Percentiles rank a stretch among this genome's conserved stretches.
Evolutionary conservation across 2,888 invertebrate species (phyloP).

Genomic region (Sarcophaga caerulescens): DNA sequence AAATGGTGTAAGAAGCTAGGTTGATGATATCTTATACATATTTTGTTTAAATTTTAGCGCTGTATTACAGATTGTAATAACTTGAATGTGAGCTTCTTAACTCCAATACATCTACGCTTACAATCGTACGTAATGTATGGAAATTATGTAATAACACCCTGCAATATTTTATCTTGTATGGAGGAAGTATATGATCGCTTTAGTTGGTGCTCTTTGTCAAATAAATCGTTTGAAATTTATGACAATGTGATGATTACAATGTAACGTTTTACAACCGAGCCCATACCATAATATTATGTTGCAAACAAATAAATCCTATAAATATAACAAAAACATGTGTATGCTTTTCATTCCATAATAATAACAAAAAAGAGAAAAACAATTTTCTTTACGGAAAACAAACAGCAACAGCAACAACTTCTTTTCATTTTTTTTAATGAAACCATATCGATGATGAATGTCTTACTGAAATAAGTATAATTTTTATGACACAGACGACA

Average conservation of each 20-base stretch:
- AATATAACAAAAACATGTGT: conserved; percentile 39
- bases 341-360: conserved; percentile 31
- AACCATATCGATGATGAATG: conserved; percentile 64
- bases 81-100: too few species aligned
- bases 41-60: too few species aligned
- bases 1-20: too few species aligned
- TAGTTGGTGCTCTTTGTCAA: conserved; percentile 35
- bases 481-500: conserved; percentile 68
- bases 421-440: conserved; percentile 42
- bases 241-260: conserved; percentile 33
- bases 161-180: too few species aligned
- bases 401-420: conserved; percentile 39
- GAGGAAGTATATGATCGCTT: not conserved
- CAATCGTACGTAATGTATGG: too few species aligned
- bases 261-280: conserved; percentile 42
- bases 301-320: not conserved
- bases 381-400: not conserved
- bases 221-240: not conserved
- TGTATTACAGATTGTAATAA: too few species aligned
- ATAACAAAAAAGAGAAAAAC: conserved; percentile 1
- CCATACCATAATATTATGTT: not conserved
- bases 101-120: too few species aligned
- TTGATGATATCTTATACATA: too few species aligned
- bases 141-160: too few species aligned
- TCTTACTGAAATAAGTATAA: conserved; percentile 63